These are phyloP conservation scores for Chromobotia macracanthus DNA, from an alignment of 2,797 vertebrate species.

Conservation along the genomic window DNA sequence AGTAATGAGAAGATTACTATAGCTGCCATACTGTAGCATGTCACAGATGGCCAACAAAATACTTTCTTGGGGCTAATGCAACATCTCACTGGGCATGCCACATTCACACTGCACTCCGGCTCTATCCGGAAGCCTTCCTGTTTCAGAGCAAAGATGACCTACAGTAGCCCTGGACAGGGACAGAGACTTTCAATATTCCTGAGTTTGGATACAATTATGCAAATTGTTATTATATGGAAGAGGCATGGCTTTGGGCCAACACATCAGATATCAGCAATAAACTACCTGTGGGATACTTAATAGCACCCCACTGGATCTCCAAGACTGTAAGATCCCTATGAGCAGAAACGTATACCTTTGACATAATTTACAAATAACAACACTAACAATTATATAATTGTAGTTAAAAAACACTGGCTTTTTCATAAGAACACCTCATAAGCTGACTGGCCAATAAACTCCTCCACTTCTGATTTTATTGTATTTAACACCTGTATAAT, in stretches of 20 bases:
- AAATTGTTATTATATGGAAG: background rate
- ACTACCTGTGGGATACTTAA: background rate
- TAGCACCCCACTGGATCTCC: no score
- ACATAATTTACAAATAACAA: no score
- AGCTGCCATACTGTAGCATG: constrained; percentile 1
- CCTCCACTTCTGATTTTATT: no score
- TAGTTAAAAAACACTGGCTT: background rate
- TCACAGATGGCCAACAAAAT: background rate
- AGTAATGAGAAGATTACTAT: background rate
- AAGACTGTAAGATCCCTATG: no score
- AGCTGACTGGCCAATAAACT: no score
- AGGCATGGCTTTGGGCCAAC: background rate
- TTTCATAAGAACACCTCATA: background rate
- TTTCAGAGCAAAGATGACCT: no score
- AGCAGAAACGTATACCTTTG: no score
- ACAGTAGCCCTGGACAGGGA: no score
- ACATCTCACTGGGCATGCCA: background rate
- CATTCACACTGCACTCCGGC: background rate
- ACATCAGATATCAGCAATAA: background rate
- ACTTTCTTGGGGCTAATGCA: no score
- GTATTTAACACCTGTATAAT: no score
- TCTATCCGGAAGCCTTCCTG: no score
- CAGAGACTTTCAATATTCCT: background rate
- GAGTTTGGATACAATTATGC: background rate
- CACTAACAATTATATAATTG: no score